These are phyloP conservation scores for Lasioglossum calceatum DNA, from an alignment of 2,888 invertebrate species.

Conservation along the genomic window DNA sequence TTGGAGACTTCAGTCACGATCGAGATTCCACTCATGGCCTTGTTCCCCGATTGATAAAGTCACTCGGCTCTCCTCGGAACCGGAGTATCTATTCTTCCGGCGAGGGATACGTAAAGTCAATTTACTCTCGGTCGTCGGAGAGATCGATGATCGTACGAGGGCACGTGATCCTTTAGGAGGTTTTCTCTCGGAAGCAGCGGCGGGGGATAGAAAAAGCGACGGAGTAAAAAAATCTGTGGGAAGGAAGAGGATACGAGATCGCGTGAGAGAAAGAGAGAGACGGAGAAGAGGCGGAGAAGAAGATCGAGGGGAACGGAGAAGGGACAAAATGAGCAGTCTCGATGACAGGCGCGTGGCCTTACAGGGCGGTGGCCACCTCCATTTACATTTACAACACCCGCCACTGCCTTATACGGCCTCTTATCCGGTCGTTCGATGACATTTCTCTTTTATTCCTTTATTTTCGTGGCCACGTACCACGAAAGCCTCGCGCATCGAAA, in stretches of 20 bases:
- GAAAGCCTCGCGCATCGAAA: slow-evolving; percentile 14
- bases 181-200: slow-evolving; percentile 43
- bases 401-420: slow-evolving; percentile 74
- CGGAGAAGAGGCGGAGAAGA: neutral
- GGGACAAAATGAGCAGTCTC: slow-evolving; percentile 68
- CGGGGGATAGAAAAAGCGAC: neutral
- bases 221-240: neutral
- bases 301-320: slow-evolving; percentile 22
- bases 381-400: slow-evolving; percentile 79
- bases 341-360: slow-evolving; percentile 79
- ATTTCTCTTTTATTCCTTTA: slow-evolving; percentile 71
- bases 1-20: slow-evolving; percentile 31
- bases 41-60: slow-evolving; percentile 57
- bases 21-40: slow-evolving; percentile 51
- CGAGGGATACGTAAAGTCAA: slow-evolving; percentile 41
- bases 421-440: slow-evolving; percentile 74
- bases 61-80: slow-evolving; percentile 27
- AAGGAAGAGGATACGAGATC: slow-evolving; percentile 9
- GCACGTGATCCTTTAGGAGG: slow-evolving; percentile 54
- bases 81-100: slow-evolving; percentile 42
- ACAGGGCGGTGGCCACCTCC: slow-evolving; percentile 75
- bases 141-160: slow-evolving; percentile 59
- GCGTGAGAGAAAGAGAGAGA: slow-evolving; percentile 38
- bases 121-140: slow-evolving; percentile 41
- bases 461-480: slow-evolving; percentile 54